Percentiles rank a stretch among this genome's conserved stretches.
phyloP scores from a whole-genome alignment of 2,113 vertebrate genomes.

The Verasper variegatus region DNA sequence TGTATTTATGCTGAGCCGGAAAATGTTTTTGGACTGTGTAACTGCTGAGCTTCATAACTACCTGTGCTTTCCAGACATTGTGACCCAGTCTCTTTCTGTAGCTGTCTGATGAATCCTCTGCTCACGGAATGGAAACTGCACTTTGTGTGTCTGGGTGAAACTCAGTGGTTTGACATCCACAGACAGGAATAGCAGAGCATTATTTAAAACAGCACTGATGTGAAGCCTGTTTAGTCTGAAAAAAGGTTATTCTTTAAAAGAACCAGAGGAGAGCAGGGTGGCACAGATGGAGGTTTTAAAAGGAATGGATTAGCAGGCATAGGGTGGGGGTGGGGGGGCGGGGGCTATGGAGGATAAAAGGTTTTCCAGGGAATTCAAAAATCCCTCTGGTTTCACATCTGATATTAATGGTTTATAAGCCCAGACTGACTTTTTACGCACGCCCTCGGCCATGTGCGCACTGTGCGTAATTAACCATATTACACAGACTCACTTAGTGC shows the following conservation, averaged over 20 bases:
- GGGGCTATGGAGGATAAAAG: neutral
- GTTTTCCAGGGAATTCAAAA: neutral
- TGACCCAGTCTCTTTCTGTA: too few species aligned
- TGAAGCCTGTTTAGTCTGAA: too few species aligned
- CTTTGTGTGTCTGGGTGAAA: slow-evolving; percentile 2
- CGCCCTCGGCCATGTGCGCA: neutral
- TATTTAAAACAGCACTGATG: too few species aligned
- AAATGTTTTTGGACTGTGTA: neutral
- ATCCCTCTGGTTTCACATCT: neutral
- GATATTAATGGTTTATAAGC: neutral
- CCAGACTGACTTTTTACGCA: slow-evolving; percentile 9
- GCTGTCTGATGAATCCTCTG: neutral
- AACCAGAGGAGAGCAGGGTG: neutral
- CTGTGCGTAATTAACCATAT: slow-evolving; percentile 12
- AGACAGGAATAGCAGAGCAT: too few species aligned
- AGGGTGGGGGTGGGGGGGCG: neutral
- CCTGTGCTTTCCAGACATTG: neutral
- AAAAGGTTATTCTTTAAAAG: neutral
- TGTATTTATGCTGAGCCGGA: neutral
- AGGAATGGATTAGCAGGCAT: slow-evolving; percentile 16
- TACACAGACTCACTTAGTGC: slow-evolving; percentile 29
- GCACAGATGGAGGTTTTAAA: neutral
- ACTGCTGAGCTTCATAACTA: neutral
- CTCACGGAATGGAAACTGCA: slow-evolving; percentile 19
- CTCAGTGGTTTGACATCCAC: neutral